Percentiles rank a stretch among this genome's conserved stretches.
Evolutionary conservation across 2,113 vertebrate species (phyloP).

Genomic region (Leptodactylus fuscus): DNA sequence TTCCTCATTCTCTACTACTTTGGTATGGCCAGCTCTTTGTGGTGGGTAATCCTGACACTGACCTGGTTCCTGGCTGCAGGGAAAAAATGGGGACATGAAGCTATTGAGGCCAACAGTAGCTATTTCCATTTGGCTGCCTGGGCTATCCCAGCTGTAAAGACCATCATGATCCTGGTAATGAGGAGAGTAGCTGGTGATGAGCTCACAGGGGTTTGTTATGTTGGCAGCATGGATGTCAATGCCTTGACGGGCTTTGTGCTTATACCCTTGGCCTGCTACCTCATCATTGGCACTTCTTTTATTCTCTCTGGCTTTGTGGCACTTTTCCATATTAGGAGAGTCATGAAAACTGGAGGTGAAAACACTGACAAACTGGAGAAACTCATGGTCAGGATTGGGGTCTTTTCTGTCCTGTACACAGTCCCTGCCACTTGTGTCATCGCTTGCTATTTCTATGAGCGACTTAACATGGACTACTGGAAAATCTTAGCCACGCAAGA

Average conservation of each 20-base stretch:
- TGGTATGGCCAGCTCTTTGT: constrained; percentile 96
- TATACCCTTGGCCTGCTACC: constrained; percentile 91
- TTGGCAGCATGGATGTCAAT: constrained; percentile 94
- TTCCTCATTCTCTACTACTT: constrained; percentile 98
- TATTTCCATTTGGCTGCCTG: constrained; percentile 97
- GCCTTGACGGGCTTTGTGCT: constrained; percentile 94
- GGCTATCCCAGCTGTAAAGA: constrained; percentile 95
- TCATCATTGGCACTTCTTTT: constrained; percentile 93
- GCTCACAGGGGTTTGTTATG: constrained; percentile 93
- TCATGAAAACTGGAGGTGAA: constrained; percentile 96
- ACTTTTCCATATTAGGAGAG: constrained; percentile 93
- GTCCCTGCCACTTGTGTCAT: constrained; percentile 97
- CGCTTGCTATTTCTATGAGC: constrained; percentile 95
- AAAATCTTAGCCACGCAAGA: constrained; percentile 81
- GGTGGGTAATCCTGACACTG: constrained; percentile 96
- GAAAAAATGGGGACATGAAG: constrained; percentile 98
- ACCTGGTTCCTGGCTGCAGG: constrained; percentile 97
- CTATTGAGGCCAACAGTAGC: constrained; percentile 96
- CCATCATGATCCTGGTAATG: constrained; percentile 94
- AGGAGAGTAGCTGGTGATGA: constrained; percentile 95
- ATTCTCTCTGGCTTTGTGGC: constrained; percentile 95
- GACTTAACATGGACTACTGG: constrained; percentile 95
- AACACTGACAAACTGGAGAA: constrained; percentile 96
- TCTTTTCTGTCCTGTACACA: constrained; percentile 94
- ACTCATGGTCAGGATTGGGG: constrained; percentile 95